These are phyloP conservation scores for Orycteropus afer DNA, from an alignment of 2,113 vertebrate genomes.

Conservation along the genomic window DNA sequence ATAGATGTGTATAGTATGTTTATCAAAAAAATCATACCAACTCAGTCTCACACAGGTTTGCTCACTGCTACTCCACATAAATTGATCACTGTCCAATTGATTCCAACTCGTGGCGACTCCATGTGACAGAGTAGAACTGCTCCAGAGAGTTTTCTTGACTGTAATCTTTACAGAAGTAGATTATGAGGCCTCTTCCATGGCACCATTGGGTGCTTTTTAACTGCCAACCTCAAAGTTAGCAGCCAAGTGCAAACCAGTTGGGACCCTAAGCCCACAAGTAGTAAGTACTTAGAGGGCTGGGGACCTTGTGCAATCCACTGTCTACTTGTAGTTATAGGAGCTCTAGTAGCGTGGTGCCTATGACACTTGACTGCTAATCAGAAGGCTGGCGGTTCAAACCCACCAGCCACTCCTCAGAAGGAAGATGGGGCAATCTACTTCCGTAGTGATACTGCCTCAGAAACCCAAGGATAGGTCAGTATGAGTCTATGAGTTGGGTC, in stretches of 20 bases:
- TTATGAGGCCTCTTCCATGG: background rate
- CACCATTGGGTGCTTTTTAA: background rate
- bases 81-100: background rate
- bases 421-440: too few relatives aligned
- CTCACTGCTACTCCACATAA: background rate
- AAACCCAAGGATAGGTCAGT: too few relatives aligned
- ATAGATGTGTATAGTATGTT: background rate
- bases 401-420: too few relatives aligned
- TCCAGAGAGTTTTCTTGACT: background rate
- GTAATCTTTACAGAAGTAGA: background rate
- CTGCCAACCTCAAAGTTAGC: background rate
- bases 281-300: background rate
- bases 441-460: too few relatives aligned
- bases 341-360: too few relatives aligned
- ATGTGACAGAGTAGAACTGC: background rate
- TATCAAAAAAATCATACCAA: background rate
- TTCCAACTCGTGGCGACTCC: background rate
- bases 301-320: rapidly evolving
- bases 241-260: background rate
- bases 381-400: too few relatives aligned
- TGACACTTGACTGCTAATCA: too few relatives aligned
- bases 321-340: too few relatives aligned
- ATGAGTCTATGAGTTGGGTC: too few relatives aligned
- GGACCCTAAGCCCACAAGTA: too few relatives aligned
- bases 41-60: background rate